phyloP scores from a whole-genome alignment of 1,140 invertebrate species.

The Aphaenogaster floridana region DNA sequence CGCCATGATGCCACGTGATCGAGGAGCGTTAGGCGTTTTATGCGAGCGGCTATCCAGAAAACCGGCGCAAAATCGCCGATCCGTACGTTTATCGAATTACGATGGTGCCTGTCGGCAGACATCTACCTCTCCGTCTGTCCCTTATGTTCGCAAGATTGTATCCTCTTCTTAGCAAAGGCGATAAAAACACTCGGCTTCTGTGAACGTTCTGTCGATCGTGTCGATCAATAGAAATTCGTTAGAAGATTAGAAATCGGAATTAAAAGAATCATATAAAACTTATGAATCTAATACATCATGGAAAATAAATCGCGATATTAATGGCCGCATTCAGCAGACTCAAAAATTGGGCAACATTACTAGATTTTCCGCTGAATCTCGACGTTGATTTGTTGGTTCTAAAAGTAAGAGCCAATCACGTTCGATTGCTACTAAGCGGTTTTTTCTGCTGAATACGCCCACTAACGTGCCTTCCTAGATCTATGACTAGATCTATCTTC shows the following conservation, averaged over 20 bases:
- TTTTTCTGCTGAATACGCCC: too few species aligned
- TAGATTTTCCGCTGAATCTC: too few species aligned
- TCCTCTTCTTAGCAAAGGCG: background rate
- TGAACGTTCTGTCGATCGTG: background rate
- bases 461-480: too few species aligned
- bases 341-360: too few species aligned
- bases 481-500: too few species aligned
- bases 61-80: conserved; percentile 77
- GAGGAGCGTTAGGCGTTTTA: conserved; percentile 68
- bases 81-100: conserved; percentile 80
- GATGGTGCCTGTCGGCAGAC: conserved; percentile 57
- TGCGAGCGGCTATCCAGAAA: conserved; percentile 74
- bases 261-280: background rate
- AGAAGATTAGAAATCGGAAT: background rate
- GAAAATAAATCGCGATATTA: background rate
- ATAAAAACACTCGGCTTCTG: conserved; percentile 1
- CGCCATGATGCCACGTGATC: conserved; percentile 72
- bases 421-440: too few species aligned
- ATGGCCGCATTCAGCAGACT: background rate
- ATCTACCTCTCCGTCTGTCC: conserved; percentile 44
- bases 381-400: too few species aligned
- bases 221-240: background rate
- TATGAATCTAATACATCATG: background rate
- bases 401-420: too few species aligned
- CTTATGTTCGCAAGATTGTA: conserved; percentile 13